These are phyloP conservation scores for Cryptoprocta ferox DNA, from an alignment of 2,797 vertebrate species.

Conservation along the genomic window DNA sequence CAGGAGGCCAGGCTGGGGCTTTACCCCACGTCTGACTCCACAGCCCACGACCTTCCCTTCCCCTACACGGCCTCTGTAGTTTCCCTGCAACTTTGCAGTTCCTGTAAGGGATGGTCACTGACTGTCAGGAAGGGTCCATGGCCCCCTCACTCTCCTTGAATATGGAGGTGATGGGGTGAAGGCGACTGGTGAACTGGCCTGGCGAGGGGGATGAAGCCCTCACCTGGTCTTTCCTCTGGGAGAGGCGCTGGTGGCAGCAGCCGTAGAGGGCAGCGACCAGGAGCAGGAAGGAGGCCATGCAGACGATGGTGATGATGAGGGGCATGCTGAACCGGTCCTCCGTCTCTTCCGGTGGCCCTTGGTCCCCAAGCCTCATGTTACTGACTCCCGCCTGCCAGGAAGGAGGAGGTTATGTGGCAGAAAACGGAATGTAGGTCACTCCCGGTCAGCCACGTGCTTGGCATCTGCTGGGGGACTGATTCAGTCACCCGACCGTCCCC, in stretches of 20 bases:
- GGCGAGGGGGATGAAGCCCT: neutral
- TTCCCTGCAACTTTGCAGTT: neutral
- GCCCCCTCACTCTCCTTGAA: neutral
- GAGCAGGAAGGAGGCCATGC: conserved; percentile 87
- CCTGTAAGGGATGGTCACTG: neutral
- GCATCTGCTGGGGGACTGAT: accelerated
- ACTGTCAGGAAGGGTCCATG: neutral
- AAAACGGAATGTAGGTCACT: neutral
- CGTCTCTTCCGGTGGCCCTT: conserved; percentile 59
- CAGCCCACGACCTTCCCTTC: neutral
- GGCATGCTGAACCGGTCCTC: conserved; percentile 87
- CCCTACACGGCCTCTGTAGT: accelerated
- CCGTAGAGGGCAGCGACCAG: conserved; percentile 86
- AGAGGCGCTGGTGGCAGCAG: conserved; percentile 88
- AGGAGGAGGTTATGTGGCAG: neutral
- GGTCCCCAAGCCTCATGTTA: conserved; percentile 69
- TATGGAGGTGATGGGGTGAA: neutral
- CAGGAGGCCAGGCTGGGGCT: neutral
- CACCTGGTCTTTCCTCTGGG: conserved; percentile 89
- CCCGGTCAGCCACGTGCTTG: accelerated
- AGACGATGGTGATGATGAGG: conserved; percentile 89
- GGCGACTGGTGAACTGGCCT: neutral
- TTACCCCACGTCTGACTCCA: neutral
- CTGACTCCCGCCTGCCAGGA: conserved; percentile 77
- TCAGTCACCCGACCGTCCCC: neutral